Conservation (phyloP, 2,888 invertebrate genomes). For the Polymixis flavicincta region DNA sequence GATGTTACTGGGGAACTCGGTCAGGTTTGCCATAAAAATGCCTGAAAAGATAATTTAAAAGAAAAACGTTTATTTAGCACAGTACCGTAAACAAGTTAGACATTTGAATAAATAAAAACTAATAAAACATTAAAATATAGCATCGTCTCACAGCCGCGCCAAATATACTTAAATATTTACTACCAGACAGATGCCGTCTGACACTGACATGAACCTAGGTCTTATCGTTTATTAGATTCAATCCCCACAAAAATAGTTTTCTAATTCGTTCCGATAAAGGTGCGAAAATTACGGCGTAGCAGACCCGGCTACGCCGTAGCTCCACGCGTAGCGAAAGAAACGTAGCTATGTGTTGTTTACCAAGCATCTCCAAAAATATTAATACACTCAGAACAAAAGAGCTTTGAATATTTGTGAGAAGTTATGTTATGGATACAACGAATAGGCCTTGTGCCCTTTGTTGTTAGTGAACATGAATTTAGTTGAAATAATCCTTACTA, state of each 20-base stretch:
- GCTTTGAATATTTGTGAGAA: constrained; percentile 38
- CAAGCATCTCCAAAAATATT: constrained; percentile 21
- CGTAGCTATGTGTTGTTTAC: constrained; percentile 17
- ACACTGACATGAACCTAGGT: background rate
- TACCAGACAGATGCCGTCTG: no score
- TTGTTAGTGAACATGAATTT: constrained; percentile 17
- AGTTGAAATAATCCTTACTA: background rate
- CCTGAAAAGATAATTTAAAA: background rate
- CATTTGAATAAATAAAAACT: no score
- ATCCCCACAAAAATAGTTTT: background rate
- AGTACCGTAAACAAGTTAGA: background rate
- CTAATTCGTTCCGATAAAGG: background rate
- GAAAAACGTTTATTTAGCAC: background rate
- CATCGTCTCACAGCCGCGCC: background rate
- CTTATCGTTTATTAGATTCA: background rate
- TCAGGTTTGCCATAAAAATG: background rate
- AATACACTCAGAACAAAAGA: constrained; percentile 38
- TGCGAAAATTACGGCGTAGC: constrained; percentile 14
- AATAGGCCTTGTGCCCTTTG: constrained; percentile 7
- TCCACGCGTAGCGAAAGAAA: background rate
- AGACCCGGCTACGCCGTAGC: constrained; percentile 23
- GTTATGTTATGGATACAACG: constrained; percentile 19
- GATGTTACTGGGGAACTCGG: background rate
- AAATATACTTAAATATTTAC: no score
- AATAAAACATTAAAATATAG: background rate